phyloP scores from a whole-genome alignment of 2,797 vertebrate genomes.

The Pachyuromys duprasi region DNA sequence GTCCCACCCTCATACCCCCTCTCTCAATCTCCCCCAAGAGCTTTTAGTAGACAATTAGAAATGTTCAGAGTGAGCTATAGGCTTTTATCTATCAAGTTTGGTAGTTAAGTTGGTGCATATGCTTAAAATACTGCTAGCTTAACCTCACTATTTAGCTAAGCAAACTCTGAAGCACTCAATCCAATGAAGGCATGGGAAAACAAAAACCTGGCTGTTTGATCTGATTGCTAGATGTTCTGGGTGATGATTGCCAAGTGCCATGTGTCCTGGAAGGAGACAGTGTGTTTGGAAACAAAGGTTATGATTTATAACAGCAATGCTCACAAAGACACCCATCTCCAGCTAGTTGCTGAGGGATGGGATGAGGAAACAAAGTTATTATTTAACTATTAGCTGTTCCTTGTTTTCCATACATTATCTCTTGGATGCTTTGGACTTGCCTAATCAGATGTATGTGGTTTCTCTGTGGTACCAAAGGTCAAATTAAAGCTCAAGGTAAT shows the following conservation, averaged over 20 bases:
- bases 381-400: background rate
- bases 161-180: background rate
- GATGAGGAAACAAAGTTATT: background rate
- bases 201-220: background rate
- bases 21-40: too few species aligned
- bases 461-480: background rate
- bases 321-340: background rate
- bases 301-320: background rate
- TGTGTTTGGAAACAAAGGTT: background rate
- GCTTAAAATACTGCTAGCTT: background rate
- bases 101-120: background rate
- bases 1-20: too few species aligned
- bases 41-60: background rate
- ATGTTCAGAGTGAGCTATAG: background rate
- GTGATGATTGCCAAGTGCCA: background rate
- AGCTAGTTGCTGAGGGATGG: background rate
- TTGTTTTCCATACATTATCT: background rate
- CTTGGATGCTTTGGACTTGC: background rate
- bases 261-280: background rate
- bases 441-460: background rate
- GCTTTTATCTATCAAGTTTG: background rate
- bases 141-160: background rate
- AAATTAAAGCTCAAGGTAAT: background rate
- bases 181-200: background rate
- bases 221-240: background rate